phyloP scores from a whole-genome alignment of 2,113 vertebrate genomes.

The Nyctereutes procyonoides region DNA sequence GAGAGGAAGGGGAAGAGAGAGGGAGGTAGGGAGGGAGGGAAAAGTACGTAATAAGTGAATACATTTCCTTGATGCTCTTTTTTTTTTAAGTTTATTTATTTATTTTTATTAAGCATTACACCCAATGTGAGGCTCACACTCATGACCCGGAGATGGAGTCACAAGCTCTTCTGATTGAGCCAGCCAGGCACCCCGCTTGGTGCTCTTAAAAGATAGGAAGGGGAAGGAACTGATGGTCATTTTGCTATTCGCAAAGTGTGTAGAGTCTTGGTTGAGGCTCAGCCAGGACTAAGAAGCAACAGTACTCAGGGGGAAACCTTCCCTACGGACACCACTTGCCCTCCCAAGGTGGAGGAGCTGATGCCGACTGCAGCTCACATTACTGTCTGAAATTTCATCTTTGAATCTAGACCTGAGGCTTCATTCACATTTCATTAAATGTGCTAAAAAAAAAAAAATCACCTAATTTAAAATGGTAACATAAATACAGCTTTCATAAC shows the following conservation, averaged over 20 bases:
- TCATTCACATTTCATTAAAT: not conserved
- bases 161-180: not conserved
- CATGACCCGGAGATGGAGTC: not conserved
- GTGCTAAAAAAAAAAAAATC: not conserved
- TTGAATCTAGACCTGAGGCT: not conserved
- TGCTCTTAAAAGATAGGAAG: not conserved
- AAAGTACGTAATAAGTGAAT: not conserved
- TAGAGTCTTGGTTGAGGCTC: no score
- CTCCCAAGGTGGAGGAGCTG: no score
- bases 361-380: rapidly evolving
- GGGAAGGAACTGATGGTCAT: rapidly evolving
- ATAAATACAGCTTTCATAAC: not conserved
- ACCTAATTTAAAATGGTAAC: not conserved
- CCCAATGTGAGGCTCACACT: not conserved
- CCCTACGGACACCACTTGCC: not conserved
- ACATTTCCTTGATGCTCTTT: not conserved
- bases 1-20: no score
- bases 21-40: not conserved
- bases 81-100: not conserved
- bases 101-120: not conserved
- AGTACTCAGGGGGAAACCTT: not conserved
- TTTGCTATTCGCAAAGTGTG: no score
- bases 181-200: not conserved
- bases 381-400: not conserved
- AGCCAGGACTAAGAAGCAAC: not conserved